Conservation (phyloP, 2,113 vertebrate genomes). For the Machaerirhynchus nigripectus region DNA sequence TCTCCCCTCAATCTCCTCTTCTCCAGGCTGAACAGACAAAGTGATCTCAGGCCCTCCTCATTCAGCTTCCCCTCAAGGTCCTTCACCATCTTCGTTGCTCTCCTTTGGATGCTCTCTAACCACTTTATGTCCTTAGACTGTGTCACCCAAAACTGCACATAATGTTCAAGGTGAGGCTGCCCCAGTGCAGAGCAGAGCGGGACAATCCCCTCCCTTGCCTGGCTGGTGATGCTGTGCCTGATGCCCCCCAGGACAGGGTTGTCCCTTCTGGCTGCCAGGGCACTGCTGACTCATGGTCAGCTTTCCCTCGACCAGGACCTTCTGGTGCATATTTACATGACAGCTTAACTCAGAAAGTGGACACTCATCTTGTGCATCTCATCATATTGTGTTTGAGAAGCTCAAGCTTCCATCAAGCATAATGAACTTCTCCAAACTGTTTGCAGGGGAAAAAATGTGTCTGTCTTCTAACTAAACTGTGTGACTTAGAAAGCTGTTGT, state of each 20-base stretch:
- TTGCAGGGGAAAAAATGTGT: neutral
- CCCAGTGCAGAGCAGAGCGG: neutral
- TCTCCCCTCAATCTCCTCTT: neutral
- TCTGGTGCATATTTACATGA: neutral
- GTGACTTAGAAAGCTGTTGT: neutral
- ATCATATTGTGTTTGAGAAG: neutral
- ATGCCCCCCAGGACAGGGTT: fast-evolving
- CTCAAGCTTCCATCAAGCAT: neutral
- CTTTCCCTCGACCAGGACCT: fast-evolving
- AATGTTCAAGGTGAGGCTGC: fast-evolving
- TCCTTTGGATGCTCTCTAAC: neutral
- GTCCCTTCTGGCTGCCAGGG: neutral
- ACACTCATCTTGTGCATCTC: neutral
- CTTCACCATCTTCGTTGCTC: fast-evolving
- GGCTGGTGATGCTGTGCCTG: fast-evolving
- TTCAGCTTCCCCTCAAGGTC: neutral
- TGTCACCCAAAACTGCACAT: neutral
- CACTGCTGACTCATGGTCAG: neutral
- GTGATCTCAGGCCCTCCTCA: neutral
- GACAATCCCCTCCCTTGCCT: neutral
- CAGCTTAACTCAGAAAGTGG: neutral
- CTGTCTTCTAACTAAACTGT: neutral
- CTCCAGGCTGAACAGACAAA: neutral
- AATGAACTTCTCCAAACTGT: neutral
- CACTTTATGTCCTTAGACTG: neutral